Evolutionary conservation across 2,113 vertebrate genomes (phyloP), one percentile per base, ranked within the genome.

Genomic region (Synodontis membranacea): DNA sequence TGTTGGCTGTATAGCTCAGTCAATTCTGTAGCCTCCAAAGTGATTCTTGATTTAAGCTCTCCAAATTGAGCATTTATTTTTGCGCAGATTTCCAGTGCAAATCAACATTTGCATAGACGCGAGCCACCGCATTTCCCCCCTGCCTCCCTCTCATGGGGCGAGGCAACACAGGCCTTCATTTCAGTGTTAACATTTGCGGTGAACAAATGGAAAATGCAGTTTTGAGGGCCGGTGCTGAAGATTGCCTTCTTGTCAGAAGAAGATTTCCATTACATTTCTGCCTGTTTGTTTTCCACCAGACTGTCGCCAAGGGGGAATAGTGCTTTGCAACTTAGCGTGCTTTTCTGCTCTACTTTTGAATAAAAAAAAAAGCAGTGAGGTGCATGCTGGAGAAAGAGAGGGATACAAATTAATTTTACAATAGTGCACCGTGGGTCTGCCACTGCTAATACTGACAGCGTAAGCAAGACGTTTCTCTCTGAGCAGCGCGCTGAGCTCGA

Each of bases 31-130:
- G 92, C 78, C 86, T 44, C 89, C 92, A 91, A 93, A 92, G 92
- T 91, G 93, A 93, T 94, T 97, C 93, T 96, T 94, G 92, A 95
- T 96, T 94, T 96, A 96, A 97, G 94, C 94, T 96, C 91, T 92
- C 93, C 94, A 96, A 96, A 97, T 96, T 95, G 94, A 97, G 96
- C 95, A 93, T 95, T 97, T 95, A 95, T 95, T 97, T 95, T 93
- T 95, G 93, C 92, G 93, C 94, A 95, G 94, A 96, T 97, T 97
- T 96, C 94, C 94, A 94, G 94, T 93, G 94, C 95, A 94, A 93
- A 95, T 94, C 62, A 72, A 68, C 92, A 95, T 94, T 87, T 93
- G 94, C 93, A 95, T 96, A 93, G 90, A 89, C 34, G 68, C 82
- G 80, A 90, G 78, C 89, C 86, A 83, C 3, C 72, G 39, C 11